Percentiles rank a stretch among this genome's conserved stretches.
Conservation (phyloP, 37 sponge, comb jelly and placozoan species). For the Petrosia ficiformis region DNA sequence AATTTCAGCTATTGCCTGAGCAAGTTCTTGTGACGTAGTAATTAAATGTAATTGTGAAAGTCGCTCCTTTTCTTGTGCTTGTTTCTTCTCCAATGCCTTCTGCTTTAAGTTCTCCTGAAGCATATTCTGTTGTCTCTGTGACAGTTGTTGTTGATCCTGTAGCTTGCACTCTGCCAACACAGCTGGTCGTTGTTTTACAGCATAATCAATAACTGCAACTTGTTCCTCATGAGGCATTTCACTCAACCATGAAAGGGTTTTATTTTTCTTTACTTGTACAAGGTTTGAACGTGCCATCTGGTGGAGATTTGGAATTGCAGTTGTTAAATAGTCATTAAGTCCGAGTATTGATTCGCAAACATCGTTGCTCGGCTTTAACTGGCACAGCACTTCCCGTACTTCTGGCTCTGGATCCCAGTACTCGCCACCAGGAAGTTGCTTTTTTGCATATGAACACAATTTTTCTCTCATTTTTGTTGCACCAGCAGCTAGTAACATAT, state of each 20-base stretch:
- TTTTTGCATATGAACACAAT: slow-evolving; percentile 30
- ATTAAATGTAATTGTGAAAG: slow-evolving; percentile 34
- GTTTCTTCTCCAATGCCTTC: slow-evolving; percentile 30
- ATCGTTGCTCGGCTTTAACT: slow-evolving; percentile 45
- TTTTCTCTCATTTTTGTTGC: slow-evolving; percentile 35
- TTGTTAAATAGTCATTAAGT: slow-evolving; percentile 48
- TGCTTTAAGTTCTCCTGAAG: slow-evolving; percentile 19
- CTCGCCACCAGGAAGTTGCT: slow-evolving; percentile 38
- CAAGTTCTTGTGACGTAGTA: slow-evolving; percentile 35
- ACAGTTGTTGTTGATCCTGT: slow-evolving; percentile 10
- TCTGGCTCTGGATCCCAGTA: slow-evolving; percentile 48
- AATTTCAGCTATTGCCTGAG: slow-evolving; percentile 25
- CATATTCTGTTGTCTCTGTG: slow-evolving; percentile 20
- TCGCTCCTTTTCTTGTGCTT: slow-evolving; percentile 17
- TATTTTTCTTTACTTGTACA: slow-evolving; percentile 38
- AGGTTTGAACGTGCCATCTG: slow-evolving; percentile 38
- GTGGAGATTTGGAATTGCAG: slow-evolving; percentile 26
- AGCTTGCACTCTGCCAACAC: slow-evolving; percentile 25
- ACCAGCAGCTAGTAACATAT: neutral
- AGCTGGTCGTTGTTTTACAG: slow-evolving; percentile 16
- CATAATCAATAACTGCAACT: slow-evolving; percentile 20
- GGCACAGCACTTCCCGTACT: slow-evolving; percentile 9
- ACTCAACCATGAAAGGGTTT: slow-evolving; percentile 39
- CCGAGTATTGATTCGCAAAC: slow-evolving; percentile 49
- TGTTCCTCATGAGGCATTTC: slow-evolving; percentile 20